These are phyloP conservation scores for Scomberomorus guttatus DNA, from an alignment of 2,797 vertebrate genomes.

Conservation along the genomic window DNA sequence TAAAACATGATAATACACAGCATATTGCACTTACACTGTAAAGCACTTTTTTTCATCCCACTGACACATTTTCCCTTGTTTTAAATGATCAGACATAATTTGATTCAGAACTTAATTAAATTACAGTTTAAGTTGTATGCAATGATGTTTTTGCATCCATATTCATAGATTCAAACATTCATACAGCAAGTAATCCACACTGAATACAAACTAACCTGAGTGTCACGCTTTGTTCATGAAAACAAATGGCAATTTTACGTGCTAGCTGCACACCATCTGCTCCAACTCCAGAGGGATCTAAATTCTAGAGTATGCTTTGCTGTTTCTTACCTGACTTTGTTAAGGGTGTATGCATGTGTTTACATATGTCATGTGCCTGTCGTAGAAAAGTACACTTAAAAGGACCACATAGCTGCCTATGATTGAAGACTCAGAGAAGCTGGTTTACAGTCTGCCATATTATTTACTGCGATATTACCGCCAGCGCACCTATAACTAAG, in stretches of 20 bases:
- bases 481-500: conserved; percentile 24
- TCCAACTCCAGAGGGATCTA: conserved; percentile 24
- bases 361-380: background rate
- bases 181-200: conserved; percentile 2
- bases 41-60: too few species aligned
- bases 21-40: background rate
- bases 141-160: conserved; percentile 15
- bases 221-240: conserved; percentile 45
- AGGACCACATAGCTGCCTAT: background rate
- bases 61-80: too few species aligned
- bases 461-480: conserved; percentile 37
- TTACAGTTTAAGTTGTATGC: background rate
- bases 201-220: conserved; percentile 35
- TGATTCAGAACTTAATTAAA: conserved; percentile 29
- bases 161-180: conserved; percentile 27
- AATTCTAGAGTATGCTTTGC: background rate
- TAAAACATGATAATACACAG: background rate
- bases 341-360: background rate
- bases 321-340: conserved; percentile 17
- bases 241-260: conserved; percentile 18
- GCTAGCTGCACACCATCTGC: conserved; percentile 40
- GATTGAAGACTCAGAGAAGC: conserved; percentile 41
- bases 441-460: conserved; percentile 35
- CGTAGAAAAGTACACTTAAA: conserved; percentile 7
- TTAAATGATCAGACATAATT: too few species aligned